Base-by-base conservation (phyloP, 2,113 vertebrate species). In the Strix uralensis region DNA sequence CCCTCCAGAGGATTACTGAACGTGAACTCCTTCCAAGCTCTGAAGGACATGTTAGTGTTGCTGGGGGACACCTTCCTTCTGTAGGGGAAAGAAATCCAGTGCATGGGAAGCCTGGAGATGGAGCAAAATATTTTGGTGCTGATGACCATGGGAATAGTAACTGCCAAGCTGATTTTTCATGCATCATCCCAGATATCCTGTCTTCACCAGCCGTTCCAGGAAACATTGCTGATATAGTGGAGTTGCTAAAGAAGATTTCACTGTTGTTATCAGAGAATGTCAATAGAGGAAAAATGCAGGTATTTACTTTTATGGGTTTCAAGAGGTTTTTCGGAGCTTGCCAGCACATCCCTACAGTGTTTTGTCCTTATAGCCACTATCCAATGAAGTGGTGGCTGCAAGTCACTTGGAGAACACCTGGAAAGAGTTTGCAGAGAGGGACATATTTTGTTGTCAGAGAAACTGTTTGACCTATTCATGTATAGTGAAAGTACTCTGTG, bases 151-250 rank as follows among this genome's bases (percentile, higher is more conserved):
- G 62, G 40, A 81, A 10, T 11, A 87, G 42, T 27, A 94, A 88
- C 69, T 98, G 98, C 26, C 96, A 80, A 3, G 38, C 47, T 55
- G 97, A 98, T 78, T 98, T 97, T 21, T 89, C 97, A 4, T 98
- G 98, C 88, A 98, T 98, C 26, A 23, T 96, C 25, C 82, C 88
- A 72, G 93, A 65, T 7, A 97, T 98, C 79, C 92, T 96, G 46
- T 97, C 96, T 9, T 96, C 98, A 25, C 96, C 97, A 93, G 70
- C 73, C 40, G 96, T 98, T 3, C 96, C 98, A 34, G 98, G 98
- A 94, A 98, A 98, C 32, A 98, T 98, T 30, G 98, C 96, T 46
- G 97, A 97, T 70, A 94, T 98, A 81, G 98, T 98, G 44, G 49
- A 97, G 27, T 72, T 98, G 73, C 85, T 98, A 83, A 94, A 95